Conservation (phyloP, 2,113 vertebrate genomes). For the Neogale vison region DNA sequence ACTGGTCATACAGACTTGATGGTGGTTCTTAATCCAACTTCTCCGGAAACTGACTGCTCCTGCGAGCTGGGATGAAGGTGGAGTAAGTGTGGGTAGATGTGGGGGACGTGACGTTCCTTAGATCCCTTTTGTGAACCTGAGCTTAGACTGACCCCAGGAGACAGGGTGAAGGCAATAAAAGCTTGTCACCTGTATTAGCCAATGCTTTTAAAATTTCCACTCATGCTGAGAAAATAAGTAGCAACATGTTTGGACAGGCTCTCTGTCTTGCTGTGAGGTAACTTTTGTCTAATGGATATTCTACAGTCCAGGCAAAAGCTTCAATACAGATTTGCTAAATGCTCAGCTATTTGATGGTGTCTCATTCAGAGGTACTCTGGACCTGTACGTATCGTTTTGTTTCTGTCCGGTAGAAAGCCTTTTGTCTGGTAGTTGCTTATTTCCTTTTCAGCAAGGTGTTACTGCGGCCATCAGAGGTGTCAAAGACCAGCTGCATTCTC, state of each 20-base stretch:
- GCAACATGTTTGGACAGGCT: conserved; percentile 26
- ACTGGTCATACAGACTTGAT: neutral
- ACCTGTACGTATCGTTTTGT: neutral
- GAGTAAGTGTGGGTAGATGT: conserved; percentile 35
- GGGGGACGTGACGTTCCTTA: neutral
- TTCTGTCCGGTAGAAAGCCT: neutral
- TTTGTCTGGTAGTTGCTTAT: neutral
- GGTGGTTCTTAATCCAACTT: conserved; percentile 27
- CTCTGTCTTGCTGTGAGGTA: neutral
- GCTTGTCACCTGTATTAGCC: neutral
- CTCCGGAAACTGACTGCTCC: conserved; percentile 18
- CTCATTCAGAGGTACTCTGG: neutral
- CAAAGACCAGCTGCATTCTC: neutral
- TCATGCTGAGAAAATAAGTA: conserved; percentile 35
- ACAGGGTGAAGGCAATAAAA: conserved; percentile 27
- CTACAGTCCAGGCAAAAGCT: neutral
- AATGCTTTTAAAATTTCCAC: neutral
- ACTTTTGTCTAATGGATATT: neutral
- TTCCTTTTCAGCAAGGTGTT: neutral
- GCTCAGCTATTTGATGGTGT: neutral
- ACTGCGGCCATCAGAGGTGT: neutral
- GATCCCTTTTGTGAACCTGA: conserved; percentile 19
- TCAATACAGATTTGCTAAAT: neutral
- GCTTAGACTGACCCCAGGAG: conserved; percentile 14
- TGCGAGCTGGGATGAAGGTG: conserved; percentile 2